Percentiles rank a stretch among this genome's conserved stretches.
These are phyloP conservation scores for Probosciger aterrimus DNA, from an alignment of 2,113 vertebrate species.

Conservation along the genomic window DNA sequence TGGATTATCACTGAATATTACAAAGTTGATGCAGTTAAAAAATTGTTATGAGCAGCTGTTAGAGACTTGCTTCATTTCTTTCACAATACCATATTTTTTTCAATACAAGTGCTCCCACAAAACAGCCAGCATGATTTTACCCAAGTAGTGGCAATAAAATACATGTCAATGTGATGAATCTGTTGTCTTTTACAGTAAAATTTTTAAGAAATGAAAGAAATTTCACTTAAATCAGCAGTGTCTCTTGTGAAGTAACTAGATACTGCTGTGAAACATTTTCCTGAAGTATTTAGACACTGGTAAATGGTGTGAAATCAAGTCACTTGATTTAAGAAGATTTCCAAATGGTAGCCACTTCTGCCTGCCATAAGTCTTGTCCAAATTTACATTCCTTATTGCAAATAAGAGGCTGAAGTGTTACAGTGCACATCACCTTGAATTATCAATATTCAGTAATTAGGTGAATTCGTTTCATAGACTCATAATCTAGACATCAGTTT, in stretches of 20 bases:
- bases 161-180: background rate
- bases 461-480: background rate
- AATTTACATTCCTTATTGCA: background rate
- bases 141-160: background rate
- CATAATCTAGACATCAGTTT: background rate
- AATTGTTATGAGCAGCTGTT: background rate
- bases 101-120: background rate
- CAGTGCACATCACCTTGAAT: background rate
- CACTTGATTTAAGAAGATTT: background rate
- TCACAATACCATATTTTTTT: background rate
- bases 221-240: background rate
- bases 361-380: background rate
- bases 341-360: background rate
- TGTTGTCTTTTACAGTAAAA: background rate
- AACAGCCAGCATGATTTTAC: background rate
- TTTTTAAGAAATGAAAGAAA: background rate
- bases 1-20: background rate
- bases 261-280: background rate
- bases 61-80: background rate
- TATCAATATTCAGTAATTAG: background rate
- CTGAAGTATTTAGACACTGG: background rate
- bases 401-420: background rate
- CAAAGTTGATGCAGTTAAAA: background rate
- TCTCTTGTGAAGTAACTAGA: background rate
- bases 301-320: background rate